These are phyloP conservation scores for Luehdorfia chinensis DNA, from an alignment of 1,140 invertebrate species.

Conservation along the genomic window DNA sequence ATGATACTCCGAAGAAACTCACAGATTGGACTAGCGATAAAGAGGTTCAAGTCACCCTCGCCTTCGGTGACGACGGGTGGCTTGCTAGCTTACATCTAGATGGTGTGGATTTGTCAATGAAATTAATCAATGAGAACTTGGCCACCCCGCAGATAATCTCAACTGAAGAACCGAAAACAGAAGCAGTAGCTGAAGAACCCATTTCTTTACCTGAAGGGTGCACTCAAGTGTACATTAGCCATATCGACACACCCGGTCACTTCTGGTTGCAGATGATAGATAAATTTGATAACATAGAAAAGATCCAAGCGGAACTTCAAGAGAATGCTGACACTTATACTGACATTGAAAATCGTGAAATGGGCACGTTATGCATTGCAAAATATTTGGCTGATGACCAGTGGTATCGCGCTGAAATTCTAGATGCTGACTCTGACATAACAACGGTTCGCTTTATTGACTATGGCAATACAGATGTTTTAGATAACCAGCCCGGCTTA, in stretches of 20 bases:
- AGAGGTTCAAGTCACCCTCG: slow-evolving; percentile 59
- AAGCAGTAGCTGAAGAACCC: slow-evolving; percentile 36
- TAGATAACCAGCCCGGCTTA: slow-evolving; percentile 77
- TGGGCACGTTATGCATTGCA: slow-evolving; percentile 84
- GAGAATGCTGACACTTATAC: slow-evolving; percentile 67
- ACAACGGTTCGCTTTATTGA: slow-evolving; percentile 89
- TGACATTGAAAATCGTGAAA: slow-evolving; percentile 76
- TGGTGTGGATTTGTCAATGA: slow-evolving; percentile 54
- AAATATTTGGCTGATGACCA: slow-evolving; percentile 83
- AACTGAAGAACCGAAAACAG: slow-evolving; percentile 28
- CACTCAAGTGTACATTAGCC: slow-evolving; percentile 78
- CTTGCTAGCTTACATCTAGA: slow-evolving; percentile 59
- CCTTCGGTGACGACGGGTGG: slow-evolving; percentile 58
- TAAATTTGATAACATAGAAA: slow-evolving; percentile 70
- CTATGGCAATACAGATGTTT: slow-evolving; percentile 87
- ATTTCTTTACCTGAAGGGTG: slow-evolving; percentile 55
- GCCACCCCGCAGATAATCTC: slow-evolving; percentile 43
- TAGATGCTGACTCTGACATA: slow-evolving; percentile 83
- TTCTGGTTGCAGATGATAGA: slow-evolving; percentile 82
- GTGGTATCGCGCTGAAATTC: slow-evolving; percentile 90
- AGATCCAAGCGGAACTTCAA: slow-evolving; percentile 80
- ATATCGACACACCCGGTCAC: slow-evolving; percentile 81
- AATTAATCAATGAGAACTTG: slow-evolving; percentile 62
- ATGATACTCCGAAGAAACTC: slow-evolving; percentile 46
- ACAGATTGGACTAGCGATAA: slow-evolving; percentile 61